These are phyloP conservation scores for Hesperophylax magnus DNA, from an alignment of 1,140 invertebrate species.

Conservation along the genomic window DNA sequence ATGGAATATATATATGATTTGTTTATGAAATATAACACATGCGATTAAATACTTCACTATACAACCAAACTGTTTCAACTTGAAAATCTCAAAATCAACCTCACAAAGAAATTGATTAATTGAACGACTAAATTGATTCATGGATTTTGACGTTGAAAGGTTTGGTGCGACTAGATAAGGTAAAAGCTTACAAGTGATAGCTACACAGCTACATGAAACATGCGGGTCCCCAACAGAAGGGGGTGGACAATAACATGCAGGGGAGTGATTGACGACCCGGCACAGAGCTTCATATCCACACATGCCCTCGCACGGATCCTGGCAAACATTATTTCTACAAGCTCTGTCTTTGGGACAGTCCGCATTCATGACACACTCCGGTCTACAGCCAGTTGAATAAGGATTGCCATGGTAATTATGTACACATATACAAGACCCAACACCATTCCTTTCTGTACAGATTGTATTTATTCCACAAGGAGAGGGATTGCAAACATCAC, in stretches of 20 bases:
- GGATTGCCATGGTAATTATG: constrained; percentile 81
- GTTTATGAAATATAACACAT: constrained; percentile 4
- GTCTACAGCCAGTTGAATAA: constrained; percentile 78
- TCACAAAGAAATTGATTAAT: no score
- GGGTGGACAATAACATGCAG: constrained; percentile 78
- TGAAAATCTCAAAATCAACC: no score
- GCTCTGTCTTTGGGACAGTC: constrained; percentile 83
- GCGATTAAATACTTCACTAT: neutral
- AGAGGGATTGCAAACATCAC: constrained; percentile 74
- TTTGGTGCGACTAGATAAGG: constrained; percentile 17
- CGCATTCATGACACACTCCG: constrained; percentile 80
- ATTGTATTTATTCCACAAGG: constrained; percentile 88
- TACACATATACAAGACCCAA: constrained; percentile 80
- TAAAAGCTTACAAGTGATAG: constrained; percentile 56
- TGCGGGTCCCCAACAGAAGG: constrained; percentile 76
- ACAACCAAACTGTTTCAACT: no score
- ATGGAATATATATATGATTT: constrained; percentile 14
- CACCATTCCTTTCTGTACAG: constrained; percentile 81
- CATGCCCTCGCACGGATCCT: constrained; percentile 83
- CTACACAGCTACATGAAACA: constrained; percentile 70
- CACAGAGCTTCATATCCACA: constrained; percentile 84
- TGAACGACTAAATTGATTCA: no score
- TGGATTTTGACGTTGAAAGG: neutral
- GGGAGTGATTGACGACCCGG: constrained; percentile 82
- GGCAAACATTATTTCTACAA: constrained; percentile 84